Conservation (phyloP, 2,888 invertebrate genomes). For the Galerucella pusilla region DNA sequence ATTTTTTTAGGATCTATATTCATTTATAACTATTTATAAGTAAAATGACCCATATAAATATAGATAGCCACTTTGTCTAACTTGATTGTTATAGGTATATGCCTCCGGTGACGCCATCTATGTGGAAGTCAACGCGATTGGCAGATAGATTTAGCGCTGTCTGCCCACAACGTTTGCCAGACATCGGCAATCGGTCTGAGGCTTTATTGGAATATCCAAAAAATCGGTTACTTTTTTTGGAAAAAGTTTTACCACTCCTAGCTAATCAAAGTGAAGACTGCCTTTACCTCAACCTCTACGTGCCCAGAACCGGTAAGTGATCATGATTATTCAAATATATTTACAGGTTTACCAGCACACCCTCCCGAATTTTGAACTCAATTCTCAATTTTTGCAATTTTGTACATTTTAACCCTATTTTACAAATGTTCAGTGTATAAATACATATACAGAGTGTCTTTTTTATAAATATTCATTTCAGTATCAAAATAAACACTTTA, state of each 20-base stretch:
- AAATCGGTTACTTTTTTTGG: constrained; percentile 85
- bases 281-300: constrained; percentile 96
- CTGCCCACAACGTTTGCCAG: constrained; percentile 85
- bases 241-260: constrained; percentile 84
- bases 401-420: too few species aligned
- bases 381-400: too few species aligned
- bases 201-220: constrained; percentile 81
- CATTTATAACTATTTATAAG: too few species aligned
- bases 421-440: too few species aligned
- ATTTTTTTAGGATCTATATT: too few species aligned
- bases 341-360: background rate
- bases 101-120: constrained; percentile 93
- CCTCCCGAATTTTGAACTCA: too few species aligned
- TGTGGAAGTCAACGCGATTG: constrained; percentile 84
- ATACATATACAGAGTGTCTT: too few species aligned
- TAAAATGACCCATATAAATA: too few species aligned
- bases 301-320: constrained; percentile 80
- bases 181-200: constrained; percentile 71
- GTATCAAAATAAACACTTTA: too few species aligned
- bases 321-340: background rate
- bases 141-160: constrained; percentile 87
- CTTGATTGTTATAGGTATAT: constrained; percentile 74
- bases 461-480: too few species aligned
- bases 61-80: background rate
- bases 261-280: constrained; percentile 98